Percentiles rank a stretch among this genome's conserved stretches.
Evolutionary conservation across 2,113 vertebrate species (phyloP).

Genomic region (Callipepla squamata): DNA sequence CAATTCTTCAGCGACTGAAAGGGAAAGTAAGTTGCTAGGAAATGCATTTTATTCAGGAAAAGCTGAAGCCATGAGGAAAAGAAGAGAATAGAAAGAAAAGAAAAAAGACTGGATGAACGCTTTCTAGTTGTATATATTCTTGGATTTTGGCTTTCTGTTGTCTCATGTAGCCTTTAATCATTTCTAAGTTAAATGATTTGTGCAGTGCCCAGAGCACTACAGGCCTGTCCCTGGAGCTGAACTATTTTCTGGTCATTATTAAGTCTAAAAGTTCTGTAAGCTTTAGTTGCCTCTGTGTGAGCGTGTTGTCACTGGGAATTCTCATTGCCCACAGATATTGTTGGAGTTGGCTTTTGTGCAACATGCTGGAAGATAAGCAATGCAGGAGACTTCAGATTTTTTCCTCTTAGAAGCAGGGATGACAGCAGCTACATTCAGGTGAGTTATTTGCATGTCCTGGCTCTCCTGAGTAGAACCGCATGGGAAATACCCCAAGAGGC

Average conservation of each 20-base stretch:
- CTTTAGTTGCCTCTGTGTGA: background rate
- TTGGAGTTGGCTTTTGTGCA: background rate
- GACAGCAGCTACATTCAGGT: background rate
- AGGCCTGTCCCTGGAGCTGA: background rate
- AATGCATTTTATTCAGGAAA: background rate
- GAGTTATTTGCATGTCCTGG: background rate
- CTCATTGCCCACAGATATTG: too few relatives aligned
- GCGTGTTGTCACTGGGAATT: background rate
- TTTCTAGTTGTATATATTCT: background rate
- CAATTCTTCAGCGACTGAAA: background rate
- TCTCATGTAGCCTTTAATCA: background rate
- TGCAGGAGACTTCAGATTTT: background rate
- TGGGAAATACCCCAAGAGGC: background rate
- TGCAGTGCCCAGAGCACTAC: background rate
- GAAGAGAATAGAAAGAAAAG: background rate
- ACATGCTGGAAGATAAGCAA: background rate
- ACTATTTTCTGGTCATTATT: background rate
- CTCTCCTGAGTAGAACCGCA: background rate
- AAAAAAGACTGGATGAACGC: background rate
- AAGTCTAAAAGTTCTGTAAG: background rate
- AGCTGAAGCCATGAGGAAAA: background rate
- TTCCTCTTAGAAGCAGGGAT: background rate
- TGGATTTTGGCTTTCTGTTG: background rate
- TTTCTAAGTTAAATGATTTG: background rate
- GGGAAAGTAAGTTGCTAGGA: background rate